Percentiles rank a stretch among this genome's conserved stretches.
Conservation (phyloP, 2,888 invertebrate genomes). For the Platypus cylindrus region DNA sequence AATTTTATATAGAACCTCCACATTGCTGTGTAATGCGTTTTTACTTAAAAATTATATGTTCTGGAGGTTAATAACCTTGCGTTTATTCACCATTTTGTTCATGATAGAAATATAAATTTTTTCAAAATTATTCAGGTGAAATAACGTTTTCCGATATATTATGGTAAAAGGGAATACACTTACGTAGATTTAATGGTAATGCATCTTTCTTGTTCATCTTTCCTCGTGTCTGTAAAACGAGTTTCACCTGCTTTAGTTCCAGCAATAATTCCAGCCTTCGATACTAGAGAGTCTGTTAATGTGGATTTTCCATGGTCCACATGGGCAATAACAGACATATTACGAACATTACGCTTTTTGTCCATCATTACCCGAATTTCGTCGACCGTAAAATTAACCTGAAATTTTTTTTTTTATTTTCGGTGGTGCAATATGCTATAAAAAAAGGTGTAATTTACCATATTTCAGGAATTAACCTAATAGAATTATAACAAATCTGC, state of each 20-base stretch:
- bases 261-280: constrained; percentile 99
- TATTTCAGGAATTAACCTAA: not conserved
- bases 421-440: not conserved
- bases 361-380: constrained; percentile 99
- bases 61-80: no score
- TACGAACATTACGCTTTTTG: constrained; percentile 98
- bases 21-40: no score
- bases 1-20: no score
- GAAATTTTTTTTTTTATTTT: no score
- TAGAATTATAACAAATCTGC: not conserved
- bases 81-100: no score
- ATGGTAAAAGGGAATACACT: constrained; percentile 35
- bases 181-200: constrained; percentile 99
- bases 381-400: constrained; percentile 99
- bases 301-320: constrained; percentile 99
- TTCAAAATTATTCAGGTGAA: no score
- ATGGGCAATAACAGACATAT: constrained; percentile 99
- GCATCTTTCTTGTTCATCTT: constrained; percentile 99
- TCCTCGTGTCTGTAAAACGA: constrained; percentile 97
- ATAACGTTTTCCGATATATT: not conserved
- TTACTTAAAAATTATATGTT: no score
- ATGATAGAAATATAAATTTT: no score
- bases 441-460: not conserved
- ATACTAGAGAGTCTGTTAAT: constrained; percentile 96
- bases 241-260: constrained; percentile 98